Conservation (phyloP, 2,888 invertebrate genomes). For the Ferdinandea cuprea region DNA sequence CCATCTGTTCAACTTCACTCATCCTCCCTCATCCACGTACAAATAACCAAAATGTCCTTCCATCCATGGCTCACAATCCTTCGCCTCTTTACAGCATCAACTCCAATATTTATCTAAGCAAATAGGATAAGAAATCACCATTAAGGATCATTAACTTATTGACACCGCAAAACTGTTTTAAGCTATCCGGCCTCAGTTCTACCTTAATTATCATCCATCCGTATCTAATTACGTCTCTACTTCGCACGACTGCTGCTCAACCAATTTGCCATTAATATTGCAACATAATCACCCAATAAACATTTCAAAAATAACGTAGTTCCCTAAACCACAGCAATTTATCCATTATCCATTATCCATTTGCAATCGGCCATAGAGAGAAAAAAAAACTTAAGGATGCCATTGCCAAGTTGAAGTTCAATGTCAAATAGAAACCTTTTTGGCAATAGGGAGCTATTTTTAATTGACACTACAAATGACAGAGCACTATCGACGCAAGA, state of each 20-base stretch:
- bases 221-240: slow-evolving; percentile 22
- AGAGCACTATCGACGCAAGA: too few relatives aligned
- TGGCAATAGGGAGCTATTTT: too few relatives aligned
- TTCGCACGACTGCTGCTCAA: slow-evolving; percentile 8
- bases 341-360: not conserved
- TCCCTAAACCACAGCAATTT: not conserved
- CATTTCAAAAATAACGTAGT: not conserved
- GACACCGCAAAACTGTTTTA: slow-evolving; percentile 33
- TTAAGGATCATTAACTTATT: slow-evolving; percentile 27
- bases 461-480: too few relatives aligned
- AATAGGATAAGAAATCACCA: slow-evolving; percentile 19
- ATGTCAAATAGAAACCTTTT: not conserved
- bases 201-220: slow-evolving; percentile 43
- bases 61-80: too few relatives aligned
- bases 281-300: not conserved
- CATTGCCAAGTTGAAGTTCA: too few relatives aligned
- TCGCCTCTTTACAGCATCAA: too few relatives aligned
- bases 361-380: not conserved
- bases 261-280: not conserved
- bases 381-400: not conserved
- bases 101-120: not conserved
- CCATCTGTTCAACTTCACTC: too few relatives aligned
- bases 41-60: too few relatives aligned
- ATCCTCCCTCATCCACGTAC: too few relatives aligned
- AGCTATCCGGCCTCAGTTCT: not conserved